phyloP scores from a whole-genome alignment of 1,140 invertebrate genomes.

The Ctenoplectra terminalis region DNA sequence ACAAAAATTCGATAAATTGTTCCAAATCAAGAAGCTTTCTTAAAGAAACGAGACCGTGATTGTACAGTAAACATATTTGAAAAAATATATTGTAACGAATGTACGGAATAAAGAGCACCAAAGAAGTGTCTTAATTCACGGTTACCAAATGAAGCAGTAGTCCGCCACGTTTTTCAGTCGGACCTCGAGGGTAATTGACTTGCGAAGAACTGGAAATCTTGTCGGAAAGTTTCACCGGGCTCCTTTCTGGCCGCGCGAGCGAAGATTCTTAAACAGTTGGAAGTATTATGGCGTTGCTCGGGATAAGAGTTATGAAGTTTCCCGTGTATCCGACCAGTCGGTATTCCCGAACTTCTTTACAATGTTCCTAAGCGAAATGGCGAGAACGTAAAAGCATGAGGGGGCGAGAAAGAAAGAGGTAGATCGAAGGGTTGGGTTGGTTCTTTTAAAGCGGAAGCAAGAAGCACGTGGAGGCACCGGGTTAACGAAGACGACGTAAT shows the following conservation, averaged over 20 bases:
- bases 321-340: not conserved
- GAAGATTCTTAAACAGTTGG: constrained; percentile 51
- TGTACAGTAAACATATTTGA: too few species aligned
- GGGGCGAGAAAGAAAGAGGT: too few species aligned
- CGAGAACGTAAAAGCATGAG: too few species aligned
- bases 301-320: constrained; percentile 43
- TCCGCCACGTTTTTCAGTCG: constrained; percentile 43
- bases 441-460: not conserved
- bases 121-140: not conserved
- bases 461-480: not conserved
- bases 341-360: constrained; percentile 3
- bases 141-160: not conserved
- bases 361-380: not conserved
- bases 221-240: constrained; percentile 43
- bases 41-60: too few species aligned
- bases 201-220: constrained; percentile 52
- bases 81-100: too few species aligned
- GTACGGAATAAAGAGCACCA: too few species aligned
- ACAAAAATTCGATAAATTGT: too few species aligned
- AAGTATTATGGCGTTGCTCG: constrained; percentile 41
- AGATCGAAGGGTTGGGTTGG: not conserved
- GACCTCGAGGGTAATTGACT: constrained; percentile 58
- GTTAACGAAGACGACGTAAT: not conserved
- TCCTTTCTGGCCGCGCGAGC: constrained; percentile 18
- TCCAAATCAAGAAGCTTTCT: too few species aligned